These are phyloP conservation scores for Aquatica leii DNA, from an alignment of 2,888 invertebrate species.

Conservation along the genomic window DNA sequence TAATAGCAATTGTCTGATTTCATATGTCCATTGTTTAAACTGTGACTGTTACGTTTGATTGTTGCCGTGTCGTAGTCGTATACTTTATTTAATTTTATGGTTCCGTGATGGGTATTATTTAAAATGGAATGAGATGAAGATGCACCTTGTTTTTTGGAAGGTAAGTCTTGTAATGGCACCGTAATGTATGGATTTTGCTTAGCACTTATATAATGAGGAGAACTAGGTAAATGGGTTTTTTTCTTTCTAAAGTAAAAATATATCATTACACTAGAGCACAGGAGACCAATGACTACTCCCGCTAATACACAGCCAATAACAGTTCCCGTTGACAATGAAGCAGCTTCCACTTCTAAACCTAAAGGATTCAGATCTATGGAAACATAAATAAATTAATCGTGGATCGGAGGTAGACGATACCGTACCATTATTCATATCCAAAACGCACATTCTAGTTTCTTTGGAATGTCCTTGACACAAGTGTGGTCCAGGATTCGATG, in stretches of 20 bases:
- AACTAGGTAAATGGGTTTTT: conserved; percentile 72
- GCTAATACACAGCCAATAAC: conserved; percentile 37
- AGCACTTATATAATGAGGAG: conserved; percentile 82
- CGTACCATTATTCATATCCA: conserved; percentile 55
- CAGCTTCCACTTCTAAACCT: conserved; percentile 39
- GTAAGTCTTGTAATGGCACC: conserved; percentile 81
- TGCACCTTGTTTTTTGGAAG: conserved; percentile 57
- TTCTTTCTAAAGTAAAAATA: conserved; percentile 56
- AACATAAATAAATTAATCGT: background rate
- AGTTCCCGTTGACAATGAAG: conserved; percentile 23
- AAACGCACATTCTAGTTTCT: conserved; percentile 72
- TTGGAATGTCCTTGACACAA: conserved; percentile 75
- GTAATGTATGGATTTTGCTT: conserved; percentile 87
- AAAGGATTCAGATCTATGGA: conserved; percentile 36
- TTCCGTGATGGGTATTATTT: conserved; percentile 50
- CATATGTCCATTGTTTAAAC: conserved; percentile 67
- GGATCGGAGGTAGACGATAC: conserved; percentile 1
- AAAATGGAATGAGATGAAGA: conserved; percentile 56
- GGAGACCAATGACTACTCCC: conserved; percentile 48
- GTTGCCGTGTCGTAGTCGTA: conserved; percentile 76
- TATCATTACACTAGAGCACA: conserved; percentile 49
- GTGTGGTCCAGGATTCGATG: conserved; percentile 63
- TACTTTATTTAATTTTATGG: conserved; percentile 69
- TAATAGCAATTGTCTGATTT: conserved; percentile 43
- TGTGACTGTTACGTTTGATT: conserved; percentile 77